phyloP scores from a whole-genome alignment of 1,140 invertebrate genomes.

The Nasonia longicornis region DNA sequence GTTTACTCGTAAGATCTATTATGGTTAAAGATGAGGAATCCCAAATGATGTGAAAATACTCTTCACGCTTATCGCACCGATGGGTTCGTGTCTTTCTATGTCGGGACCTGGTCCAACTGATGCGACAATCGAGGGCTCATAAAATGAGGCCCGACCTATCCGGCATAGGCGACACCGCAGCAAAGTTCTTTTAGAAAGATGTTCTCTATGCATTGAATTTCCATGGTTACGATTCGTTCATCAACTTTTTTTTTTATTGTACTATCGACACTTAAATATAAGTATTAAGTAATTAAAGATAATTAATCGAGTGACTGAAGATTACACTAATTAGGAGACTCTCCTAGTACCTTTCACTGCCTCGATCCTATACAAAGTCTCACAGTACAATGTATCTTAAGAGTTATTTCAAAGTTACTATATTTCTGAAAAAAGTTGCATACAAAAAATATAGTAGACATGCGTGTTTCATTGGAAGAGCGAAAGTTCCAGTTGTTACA shows the following conservation, averaged over 20 bases:
- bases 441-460: conserved; percentile 39
- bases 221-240: not conserved
- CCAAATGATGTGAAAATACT: not conserved
- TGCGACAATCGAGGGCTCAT: no score
- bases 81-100: not conserved
- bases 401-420: conserved; percentile 20
- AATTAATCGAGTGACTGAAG: not conserved
- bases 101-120: no score
- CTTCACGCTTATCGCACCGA: not conserved
- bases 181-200: not conserved
- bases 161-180: not conserved
- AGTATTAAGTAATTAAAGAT: conserved; percentile 12
- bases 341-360: not conserved
- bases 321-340: not conserved
- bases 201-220: not conserved
- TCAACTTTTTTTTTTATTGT: not conserved
- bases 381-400: not conserved
- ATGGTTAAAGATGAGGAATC: not conserved
- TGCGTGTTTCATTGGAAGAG: not conserved
- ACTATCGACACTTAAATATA: conserved; percentile 10
- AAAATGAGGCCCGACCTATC: not conserved
- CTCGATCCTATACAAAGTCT: not conserved
- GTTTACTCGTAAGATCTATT: not conserved
- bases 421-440: conserved; percentile 35
- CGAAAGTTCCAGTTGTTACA: conserved; percentile 11